These are phyloP conservation scores for Tyto alba DNA, from an alignment of 2,113 vertebrate genomes.

Conservation along the genomic window DNA sequence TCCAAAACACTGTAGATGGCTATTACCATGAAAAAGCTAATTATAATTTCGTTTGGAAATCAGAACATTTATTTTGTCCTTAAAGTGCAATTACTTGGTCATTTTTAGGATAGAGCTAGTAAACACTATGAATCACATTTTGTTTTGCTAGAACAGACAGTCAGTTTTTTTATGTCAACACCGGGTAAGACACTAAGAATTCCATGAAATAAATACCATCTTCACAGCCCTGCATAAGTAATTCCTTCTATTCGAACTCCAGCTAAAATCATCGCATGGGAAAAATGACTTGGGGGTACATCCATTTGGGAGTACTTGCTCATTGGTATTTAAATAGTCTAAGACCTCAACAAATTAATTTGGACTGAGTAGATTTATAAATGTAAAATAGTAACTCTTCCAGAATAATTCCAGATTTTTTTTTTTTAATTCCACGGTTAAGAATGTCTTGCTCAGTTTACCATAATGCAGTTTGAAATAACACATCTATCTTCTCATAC, in stretches of 20 bases:
- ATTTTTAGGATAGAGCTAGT: neutral
- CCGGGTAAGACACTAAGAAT: neutral
- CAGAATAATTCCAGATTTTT: neutral
- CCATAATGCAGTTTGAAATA: neutral
- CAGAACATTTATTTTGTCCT: neutral
- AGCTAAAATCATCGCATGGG: neutral
- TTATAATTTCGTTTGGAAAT: neutral
- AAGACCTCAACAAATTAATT: neutral
- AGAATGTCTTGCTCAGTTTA: neutral
- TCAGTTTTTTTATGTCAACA: neutral
- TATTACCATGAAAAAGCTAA: neutral
- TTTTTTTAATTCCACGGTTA: neutral
- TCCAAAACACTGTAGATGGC: neutral
- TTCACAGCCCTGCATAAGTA: neutral
- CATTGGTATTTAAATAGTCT: neutral
- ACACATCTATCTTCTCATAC: neutral
- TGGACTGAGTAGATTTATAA: neutral
- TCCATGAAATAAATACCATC: neutral
- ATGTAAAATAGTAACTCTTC: neutral
- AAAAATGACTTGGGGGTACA: neutral
- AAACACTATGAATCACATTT: neutral
- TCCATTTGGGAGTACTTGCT: neutral
- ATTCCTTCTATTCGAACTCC: neutral
- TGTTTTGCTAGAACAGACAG: neutral
- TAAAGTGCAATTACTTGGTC: neutral